Conservation (phyloP, 2,888 invertebrate genomes). For the Luffia ferchaultella region DNA sequence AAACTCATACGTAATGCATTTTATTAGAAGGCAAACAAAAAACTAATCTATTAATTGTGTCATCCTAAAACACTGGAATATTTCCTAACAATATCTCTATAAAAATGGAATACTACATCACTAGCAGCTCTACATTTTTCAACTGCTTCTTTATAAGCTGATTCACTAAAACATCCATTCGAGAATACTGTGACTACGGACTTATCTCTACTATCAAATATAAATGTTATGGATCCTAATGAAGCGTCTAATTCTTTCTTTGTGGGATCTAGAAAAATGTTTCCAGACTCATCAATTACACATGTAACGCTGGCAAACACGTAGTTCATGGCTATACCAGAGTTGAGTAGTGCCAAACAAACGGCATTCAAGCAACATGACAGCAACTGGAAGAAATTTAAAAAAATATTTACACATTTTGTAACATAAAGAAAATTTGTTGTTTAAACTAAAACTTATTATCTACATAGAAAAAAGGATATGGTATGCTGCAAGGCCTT, state of each 20-base stretch:
- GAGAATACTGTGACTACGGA: constrained; percentile 72
- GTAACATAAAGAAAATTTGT: too few species aligned
- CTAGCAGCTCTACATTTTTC: constrained; percentile 72
- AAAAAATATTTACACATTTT: too few species aligned
- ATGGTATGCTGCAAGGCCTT: too few species aligned
- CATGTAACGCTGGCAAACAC: constrained; percentile 83
- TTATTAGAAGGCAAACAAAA: too few species aligned
- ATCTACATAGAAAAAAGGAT: too few species aligned
- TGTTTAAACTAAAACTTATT: too few species aligned
- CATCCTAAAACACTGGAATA: constrained; percentile 49
- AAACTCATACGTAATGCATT: too few species aligned
- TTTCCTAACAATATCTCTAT: constrained; percentile 69
- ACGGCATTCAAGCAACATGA: constrained; percentile 84
- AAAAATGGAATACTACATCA: constrained; percentile 76
- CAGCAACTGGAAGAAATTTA: constrained; percentile 68
- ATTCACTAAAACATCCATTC: constrained; percentile 72
- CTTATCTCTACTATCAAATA: constrained; percentile 70
- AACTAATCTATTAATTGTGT: background rate
- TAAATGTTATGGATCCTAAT: constrained; percentile 73
- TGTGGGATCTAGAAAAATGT: constrained; percentile 71
- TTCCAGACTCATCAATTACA: constrained; percentile 68
- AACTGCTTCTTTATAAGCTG: constrained; percentile 72
- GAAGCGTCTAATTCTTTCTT: constrained; percentile 53
- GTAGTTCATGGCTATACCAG: constrained; percentile 84
- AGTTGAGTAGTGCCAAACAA: constrained; percentile 83